Conservation (phyloP, 2,113 vertebrate species). For the Nestor notabilis region DNA sequence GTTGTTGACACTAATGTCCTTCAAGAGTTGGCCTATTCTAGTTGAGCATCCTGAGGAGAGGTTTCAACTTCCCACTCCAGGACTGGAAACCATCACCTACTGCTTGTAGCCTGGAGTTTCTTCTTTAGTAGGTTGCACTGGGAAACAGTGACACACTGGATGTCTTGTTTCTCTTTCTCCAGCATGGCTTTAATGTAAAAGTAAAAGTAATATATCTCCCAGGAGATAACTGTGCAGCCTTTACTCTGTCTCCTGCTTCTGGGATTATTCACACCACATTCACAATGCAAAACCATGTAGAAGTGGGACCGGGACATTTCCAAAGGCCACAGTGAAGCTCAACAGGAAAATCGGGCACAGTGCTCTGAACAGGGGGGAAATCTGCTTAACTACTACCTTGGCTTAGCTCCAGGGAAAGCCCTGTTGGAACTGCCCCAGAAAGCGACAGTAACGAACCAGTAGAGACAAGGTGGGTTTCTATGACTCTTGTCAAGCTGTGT, state of each 20-base stretch:
- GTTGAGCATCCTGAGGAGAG: not conserved
- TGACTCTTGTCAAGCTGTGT: not conserved
- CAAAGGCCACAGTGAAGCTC: not conserved
- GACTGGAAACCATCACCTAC: not conserved
- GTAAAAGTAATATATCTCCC: not conserved
- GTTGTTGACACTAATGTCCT: not conserved
- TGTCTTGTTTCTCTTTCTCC: not conserved
- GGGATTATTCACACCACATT: not conserved
- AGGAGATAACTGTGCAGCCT: not conserved
- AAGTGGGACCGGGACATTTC: not conserved
- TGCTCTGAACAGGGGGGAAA: not conserved
- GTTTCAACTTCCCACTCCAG: not conserved
- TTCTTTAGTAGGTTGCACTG: not conserved
- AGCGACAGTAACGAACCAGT: not conserved
- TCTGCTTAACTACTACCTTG: not conserved
- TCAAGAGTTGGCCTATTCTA: not conserved
- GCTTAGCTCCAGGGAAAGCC: not conserved
- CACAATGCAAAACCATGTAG: not conserved
- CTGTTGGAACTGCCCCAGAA: fast-evolving
- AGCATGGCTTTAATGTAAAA: not conserved
- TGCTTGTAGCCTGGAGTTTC: not conserved
- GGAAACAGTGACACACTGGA: not conserved
- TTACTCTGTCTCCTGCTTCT: not conserved
- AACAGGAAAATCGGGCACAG: not conserved
- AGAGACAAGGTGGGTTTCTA: not conserved